phyloP scores from a whole-genome alignment of 2,797 vertebrate species.

The Halcyon badia region DNA sequence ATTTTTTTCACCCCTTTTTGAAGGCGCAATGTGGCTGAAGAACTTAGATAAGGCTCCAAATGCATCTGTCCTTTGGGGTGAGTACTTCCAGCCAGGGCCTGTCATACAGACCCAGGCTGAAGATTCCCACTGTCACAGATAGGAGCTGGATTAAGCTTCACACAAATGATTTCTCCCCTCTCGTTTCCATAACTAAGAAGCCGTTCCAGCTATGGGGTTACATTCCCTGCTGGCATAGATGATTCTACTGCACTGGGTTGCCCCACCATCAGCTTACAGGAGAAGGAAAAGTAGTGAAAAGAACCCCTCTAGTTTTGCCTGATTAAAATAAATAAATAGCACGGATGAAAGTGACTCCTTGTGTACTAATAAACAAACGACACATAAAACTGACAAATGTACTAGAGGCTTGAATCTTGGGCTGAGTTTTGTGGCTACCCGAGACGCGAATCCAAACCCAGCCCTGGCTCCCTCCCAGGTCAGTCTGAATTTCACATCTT shows the following conservation, averaged over 20 bases:
- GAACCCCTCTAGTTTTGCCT: not conserved
- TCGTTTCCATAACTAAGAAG: not conserved
- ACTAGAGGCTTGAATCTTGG: not conserved
- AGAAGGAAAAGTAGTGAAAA: not conserved
- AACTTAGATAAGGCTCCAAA: constrained; percentile 31
- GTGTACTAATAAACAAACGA: not conserved
- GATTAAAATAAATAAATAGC: not conserved
- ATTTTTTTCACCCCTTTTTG: constrained; percentile 29
- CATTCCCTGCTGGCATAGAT: not conserved
- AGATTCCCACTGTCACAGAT: not conserved
- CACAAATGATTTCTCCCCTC: not conserved
- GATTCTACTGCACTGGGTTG: not conserved
- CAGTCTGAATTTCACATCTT: not conserved
- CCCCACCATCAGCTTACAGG: not conserved
- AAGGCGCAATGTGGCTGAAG: not conserved
- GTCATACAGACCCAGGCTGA: not conserved
- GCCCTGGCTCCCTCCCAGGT: not conserved
- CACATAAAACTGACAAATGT: not conserved
- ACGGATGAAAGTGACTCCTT: not conserved
- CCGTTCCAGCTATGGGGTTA: not conserved
- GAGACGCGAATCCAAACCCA: not conserved
- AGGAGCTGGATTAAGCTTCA: not conserved
- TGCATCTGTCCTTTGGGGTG: not conserved
- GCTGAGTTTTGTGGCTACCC: not conserved
- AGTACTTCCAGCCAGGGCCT: not conserved